A percentile compares a stretch with the other conserved stretches of the same genome.
These are phyloP conservation scores for Ceratoteleas bidentatus DNA, from an alignment of 1,140 invertebrate genomes.

Conservation along the genomic window DNA sequence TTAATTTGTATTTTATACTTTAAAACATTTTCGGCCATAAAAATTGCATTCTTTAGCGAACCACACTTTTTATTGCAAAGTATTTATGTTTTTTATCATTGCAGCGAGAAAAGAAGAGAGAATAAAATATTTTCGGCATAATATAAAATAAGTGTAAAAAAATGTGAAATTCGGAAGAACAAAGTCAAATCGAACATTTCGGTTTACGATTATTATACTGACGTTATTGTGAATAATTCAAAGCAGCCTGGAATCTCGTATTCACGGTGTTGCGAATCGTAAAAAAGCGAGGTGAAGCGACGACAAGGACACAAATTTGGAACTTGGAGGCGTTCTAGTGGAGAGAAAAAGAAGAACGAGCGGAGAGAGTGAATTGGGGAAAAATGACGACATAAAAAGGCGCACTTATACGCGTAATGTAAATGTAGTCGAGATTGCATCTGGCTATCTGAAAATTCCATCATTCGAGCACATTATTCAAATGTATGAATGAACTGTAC, in stretches of 20 bases:
- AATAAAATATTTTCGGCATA: background rate
- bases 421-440: slow-evolving; percentile 53
- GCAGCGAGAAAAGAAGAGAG: no score
- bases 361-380: slow-evolving; percentile 11
- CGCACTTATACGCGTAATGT: slow-evolving; percentile 39
- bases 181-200: background rate
- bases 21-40: no score
- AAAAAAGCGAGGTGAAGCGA: background rate
- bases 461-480: slow-evolving; percentile 31
- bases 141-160: background rate
- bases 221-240: background rate
- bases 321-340: background rate
- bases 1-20: no score
- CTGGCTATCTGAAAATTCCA: slow-evolving; percentile 44
- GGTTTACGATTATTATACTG: slow-evolving; percentile 6
- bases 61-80: no score
- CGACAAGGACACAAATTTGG: slow-evolving; percentile 2
- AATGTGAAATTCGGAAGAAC: background rate
- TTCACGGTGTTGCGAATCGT: slow-evolving; percentile 24
- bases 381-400: slow-evolving; percentile 44
- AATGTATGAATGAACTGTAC: slow-evolving; percentile 11
- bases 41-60: no score
- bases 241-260: background rate
- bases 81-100: no score
- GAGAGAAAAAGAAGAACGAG: background rate